A percentile compares a stretch with the other conserved stretches of the same genome.
Conservation (phyloP, 2,113 vertebrate species). For the Antennarius striatus region DNA sequence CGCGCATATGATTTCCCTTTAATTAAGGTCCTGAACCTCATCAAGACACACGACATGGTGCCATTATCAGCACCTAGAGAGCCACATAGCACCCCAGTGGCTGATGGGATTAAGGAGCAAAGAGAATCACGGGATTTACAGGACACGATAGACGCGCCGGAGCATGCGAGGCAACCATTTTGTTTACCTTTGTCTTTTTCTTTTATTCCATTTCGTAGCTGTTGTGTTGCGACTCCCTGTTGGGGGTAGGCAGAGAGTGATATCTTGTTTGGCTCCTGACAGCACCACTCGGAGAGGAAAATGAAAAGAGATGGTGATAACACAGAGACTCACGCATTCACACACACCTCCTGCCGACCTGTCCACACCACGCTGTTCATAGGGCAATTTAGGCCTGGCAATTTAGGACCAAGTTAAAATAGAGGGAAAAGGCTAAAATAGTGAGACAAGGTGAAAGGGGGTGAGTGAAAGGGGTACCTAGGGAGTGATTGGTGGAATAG, state of each 20-base stretch:
- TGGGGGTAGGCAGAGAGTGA: constrained; percentile 57
- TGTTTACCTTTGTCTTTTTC: constrained; percentile 66
- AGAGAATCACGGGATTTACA: constrained; percentile 69
- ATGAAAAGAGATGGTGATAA: constrained; percentile 79
- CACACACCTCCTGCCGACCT: constrained; percentile 64
- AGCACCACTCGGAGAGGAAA: constrained; percentile 75
- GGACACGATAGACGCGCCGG: constrained; percentile 25
- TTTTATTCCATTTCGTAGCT: constrained; percentile 63
- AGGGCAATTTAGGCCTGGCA: constrained; percentile 76
- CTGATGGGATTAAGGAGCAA: constrained; percentile 70
- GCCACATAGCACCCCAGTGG: constrained; percentile 48
- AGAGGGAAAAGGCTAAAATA: constrained; percentile 65
- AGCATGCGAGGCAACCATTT: constrained; percentile 66
- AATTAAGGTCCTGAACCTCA: constrained; percentile 66
- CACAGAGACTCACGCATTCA: constrained; percentile 60
- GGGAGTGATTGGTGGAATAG: constrained; percentile 77
- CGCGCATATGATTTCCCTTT: constrained; percentile 40
- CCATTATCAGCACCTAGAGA: constrained; percentile 66
- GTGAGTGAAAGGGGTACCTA: constrained; percentile 38
- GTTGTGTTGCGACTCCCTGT: constrained; percentile 61
- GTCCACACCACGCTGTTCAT: constrained; percentile 78
- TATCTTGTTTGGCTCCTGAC: constrained; percentile 81
- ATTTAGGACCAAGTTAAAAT: constrained; percentile 78
- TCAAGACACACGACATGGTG: constrained; percentile 58
- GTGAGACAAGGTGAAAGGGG: constrained; percentile 34